These are phyloP conservation scores for Ornithoptera priamus DNA, from an alignment of 2,888 invertebrate genomes.

Conservation along the genomic window DNA sequence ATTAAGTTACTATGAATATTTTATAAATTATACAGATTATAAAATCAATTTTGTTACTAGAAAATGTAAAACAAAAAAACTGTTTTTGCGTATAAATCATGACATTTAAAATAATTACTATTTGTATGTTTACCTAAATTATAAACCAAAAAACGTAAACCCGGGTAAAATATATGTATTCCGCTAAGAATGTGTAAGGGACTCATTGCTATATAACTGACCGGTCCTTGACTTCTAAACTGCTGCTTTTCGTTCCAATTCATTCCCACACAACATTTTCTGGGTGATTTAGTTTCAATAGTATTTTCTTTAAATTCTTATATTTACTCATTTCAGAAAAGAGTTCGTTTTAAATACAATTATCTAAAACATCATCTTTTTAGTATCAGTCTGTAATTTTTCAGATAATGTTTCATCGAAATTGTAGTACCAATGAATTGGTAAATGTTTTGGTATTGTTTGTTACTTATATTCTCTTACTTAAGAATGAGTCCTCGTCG, in stretches of 20 bases:
- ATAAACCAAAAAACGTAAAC: neutral
- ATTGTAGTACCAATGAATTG: neutral
- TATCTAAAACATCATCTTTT: neutral
- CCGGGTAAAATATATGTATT: slow-evolving; percentile 3
- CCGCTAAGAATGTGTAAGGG: slow-evolving; percentile 3
- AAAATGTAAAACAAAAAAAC: too few relatives aligned
- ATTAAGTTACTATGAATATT: neutral
- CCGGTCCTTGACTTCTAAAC: slow-evolving; percentile 23
- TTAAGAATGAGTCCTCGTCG: too few relatives aligned
- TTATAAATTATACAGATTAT: too few relatives aligned
- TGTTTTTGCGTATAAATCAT: too few relatives aligned
- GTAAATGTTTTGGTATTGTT: neutral
- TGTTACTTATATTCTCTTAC: neutral
- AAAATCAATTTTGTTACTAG: too few relatives aligned
- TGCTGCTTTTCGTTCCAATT: slow-evolving; percentile 17
- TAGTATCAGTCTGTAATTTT: neutral
- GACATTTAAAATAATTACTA: neutral
- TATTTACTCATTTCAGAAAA: slow-evolving; percentile 1
- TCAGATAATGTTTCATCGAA: neutral
- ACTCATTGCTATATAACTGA: slow-evolving; percentile 16
- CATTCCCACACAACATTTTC: slow-evolving; percentile 25
- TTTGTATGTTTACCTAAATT: neutral
- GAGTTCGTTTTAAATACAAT: neutral
- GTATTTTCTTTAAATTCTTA: slow-evolving; percentile 16
- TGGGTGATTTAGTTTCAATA: slow-evolving; percentile 18